A percentile compares a stretch with the other conserved stretches of the same genome.
phyloP scores from a whole-genome alignment of 2,113 vertebrate genomes.

The Oreotrochilus melanogaster region DNA sequence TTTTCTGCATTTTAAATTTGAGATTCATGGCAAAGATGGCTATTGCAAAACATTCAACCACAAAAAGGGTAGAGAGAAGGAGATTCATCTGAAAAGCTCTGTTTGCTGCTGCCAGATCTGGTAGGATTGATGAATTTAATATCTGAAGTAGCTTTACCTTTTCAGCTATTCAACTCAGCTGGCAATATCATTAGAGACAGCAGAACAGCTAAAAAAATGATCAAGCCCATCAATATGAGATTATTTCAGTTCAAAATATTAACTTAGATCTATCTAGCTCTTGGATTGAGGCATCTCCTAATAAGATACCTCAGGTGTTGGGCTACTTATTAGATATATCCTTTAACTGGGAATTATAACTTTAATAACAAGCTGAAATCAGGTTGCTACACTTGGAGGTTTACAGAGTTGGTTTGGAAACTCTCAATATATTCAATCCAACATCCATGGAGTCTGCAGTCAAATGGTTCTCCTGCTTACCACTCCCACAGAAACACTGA shows the following conservation, averaged over 20 bases:
- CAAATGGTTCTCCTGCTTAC: not conserved
- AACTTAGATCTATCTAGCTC: not conserved
- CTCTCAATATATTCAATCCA: not conserved
- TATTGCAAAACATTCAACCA: not conserved
- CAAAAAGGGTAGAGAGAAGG: not conserved
- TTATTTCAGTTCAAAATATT: slow-evolving; percentile 25
- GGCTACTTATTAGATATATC: not conserved
- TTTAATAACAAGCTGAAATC: not conserved
- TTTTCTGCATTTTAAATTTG: not conserved
- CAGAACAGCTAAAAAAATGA: slow-evolving; percentile 29
- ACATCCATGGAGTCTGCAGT: not conserved
- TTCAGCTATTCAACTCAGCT: not conserved
- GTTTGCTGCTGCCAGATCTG: slow-evolving; percentile 5
- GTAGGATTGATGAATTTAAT: slow-evolving; percentile 40
- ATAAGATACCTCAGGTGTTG: slow-evolving; percentile 6
- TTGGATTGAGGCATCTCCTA: not conserved
- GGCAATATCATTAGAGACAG: slow-evolving; percentile 2
- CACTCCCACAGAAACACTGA: not conserved
- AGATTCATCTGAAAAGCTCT: not conserved
- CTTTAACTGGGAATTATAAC: not conserved
- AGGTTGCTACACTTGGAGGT: not conserved
- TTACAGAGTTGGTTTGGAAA: not conserved
- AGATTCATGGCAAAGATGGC: not conserved
- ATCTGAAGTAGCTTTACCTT: slow-evolving; percentile 42
- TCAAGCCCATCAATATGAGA: slow-evolving; percentile 32